phyloP scores from a whole-genome alignment of 2,888 invertebrate species.

The Trypoxylon attenuatum region DNA sequence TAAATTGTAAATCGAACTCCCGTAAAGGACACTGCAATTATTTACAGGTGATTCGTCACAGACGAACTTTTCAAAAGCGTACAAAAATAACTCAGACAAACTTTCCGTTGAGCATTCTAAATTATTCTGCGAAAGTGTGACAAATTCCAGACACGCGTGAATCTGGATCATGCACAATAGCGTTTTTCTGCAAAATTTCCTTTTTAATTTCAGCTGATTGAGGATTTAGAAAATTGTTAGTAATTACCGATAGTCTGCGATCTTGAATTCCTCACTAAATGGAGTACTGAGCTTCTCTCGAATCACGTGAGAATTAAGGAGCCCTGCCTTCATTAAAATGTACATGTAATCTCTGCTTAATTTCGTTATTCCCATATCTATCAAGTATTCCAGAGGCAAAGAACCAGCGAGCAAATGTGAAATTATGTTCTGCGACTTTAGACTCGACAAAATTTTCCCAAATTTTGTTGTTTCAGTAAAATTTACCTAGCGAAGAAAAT shows the following conservation, averaged over 20 bases:
- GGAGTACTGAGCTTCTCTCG: constrained; percentile 47
- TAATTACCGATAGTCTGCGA: constrained; percentile 45
- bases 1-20: constrained; percentile 52
- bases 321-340: constrained; percentile 54
- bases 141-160: constrained; percentile 65
- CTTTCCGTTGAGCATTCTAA: constrained; percentile 55
- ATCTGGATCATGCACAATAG: constrained; percentile 60
- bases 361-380: constrained; percentile 67
- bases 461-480: constrained; percentile 55
- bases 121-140: constrained; percentile 60
- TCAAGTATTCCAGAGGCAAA: constrained; percentile 62
- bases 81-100: constrained; percentile 54
- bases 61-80: constrained; percentile 54
- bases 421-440: constrained; percentile 28
- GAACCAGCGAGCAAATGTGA: constrained; percentile 55
- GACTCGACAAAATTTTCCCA: constrained; percentile 46
- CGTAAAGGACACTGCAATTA: constrained; percentile 35
- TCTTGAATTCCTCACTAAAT: constrained; percentile 49
- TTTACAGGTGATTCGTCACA: constrained; percentile 53
- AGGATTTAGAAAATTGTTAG: no score
- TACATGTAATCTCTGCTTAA: constrained; percentile 62
- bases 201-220: no score
- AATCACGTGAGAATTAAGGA: constrained; percentile 53
- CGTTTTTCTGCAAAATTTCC: constrained; percentile 56
- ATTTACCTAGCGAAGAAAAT: constrained; percentile 28